phyloP scores from a whole-genome alignment of 2,888 invertebrate species.

The Scaptomyza cyrtandrae region DNA sequence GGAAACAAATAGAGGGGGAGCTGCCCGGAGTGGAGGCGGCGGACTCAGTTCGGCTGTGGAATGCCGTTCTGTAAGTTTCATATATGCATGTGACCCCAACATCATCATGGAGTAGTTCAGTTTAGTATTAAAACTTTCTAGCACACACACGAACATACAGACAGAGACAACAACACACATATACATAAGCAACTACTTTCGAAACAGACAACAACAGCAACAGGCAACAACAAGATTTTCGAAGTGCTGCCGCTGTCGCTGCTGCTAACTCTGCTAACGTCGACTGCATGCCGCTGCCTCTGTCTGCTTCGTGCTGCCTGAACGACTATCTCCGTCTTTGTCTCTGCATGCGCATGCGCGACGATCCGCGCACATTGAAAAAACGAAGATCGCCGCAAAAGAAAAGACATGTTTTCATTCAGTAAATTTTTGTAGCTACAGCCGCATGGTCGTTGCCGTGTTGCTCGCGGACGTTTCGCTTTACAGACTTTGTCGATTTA shows the following conservation, averaged over 20 bases:
- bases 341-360: conserved; percentile 45
- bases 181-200: conserved; percentile 49
- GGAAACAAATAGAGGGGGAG: not conserved
- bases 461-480: conserved; percentile 41
- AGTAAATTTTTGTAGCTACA: conserved; percentile 79
- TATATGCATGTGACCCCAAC: conserved; percentile 73
- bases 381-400: conserved; percentile 78
- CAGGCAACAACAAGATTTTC: conserved; percentile 22
- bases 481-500: conserved; percentile 20
- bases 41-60: conserved; percentile 69
- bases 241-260: conserved; percentile 22
- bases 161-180: conserved; percentile 28
- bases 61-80: conserved; percentile 83
- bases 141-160: conserved; percentile 38
- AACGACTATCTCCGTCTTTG: conserved; percentile 29
- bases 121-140: conserved; percentile 71
- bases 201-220: conserved; percentile 42
- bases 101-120: conserved; percentile 55
- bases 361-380: conserved; percentile 30
- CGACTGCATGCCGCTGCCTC: conserved; percentile 18
- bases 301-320: conserved; percentile 3
- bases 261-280: conserved; percentile 21
- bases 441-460: conserved; percentile 68
- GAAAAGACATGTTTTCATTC: conserved; percentile 83
- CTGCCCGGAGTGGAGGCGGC: conserved; percentile 13